A percentile compares a stretch with the other conserved stretches of the same genome.
phyloP scores from a whole-genome alignment of 2,888 invertebrate genomes.

The Andrena hattorfiana region DNA sequence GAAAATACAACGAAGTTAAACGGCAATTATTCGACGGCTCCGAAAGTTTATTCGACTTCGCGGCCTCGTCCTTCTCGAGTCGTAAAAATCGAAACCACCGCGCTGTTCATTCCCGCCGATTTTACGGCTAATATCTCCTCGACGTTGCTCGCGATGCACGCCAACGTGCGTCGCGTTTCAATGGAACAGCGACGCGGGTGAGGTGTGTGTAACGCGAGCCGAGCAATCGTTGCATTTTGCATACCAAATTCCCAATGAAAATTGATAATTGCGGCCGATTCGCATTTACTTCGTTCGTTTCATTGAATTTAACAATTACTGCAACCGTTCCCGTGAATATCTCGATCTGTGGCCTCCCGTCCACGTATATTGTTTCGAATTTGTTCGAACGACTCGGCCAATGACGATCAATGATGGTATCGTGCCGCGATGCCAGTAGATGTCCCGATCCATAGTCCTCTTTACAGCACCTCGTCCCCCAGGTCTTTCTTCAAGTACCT shows the following conservation, averaged over 20 bases:
- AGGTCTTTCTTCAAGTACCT: conserved; percentile 6
- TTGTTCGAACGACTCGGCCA: background rate
- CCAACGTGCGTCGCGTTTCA: background rate
- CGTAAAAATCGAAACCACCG: background rate
- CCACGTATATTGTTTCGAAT: background rate
- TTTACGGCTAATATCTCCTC: conserved; percentile 11
- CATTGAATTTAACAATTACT: conserved; percentile 4
- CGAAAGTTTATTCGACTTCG: background rate
- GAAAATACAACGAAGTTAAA: conserved; percentile 19
- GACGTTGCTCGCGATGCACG: background rate
- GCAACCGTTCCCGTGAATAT: background rate
- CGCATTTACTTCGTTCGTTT: conserved; percentile 2
- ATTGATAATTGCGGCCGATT: conserved; percentile 23
- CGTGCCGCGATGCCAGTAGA: background rate
- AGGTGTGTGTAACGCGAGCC: conserved; percentile 2
- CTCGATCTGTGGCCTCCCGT: background rate
- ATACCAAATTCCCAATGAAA: conserved; percentile 11
- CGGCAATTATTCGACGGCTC: background rate
- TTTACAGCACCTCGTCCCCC: background rate
- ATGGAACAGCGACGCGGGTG: background rate
- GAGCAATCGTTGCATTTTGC: background rate
- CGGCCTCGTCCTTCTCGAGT: background rate
- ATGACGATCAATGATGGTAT: background rate
- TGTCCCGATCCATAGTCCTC: background rate
- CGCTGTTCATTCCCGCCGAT: conserved; percentile 14